A percentile compares a stretch with the other conserved stretches of the same genome.
Evolutionary conservation across 2,888 invertebrate species (phyloP).

Genomic region (Microctonus aethiopoides): DNA sequence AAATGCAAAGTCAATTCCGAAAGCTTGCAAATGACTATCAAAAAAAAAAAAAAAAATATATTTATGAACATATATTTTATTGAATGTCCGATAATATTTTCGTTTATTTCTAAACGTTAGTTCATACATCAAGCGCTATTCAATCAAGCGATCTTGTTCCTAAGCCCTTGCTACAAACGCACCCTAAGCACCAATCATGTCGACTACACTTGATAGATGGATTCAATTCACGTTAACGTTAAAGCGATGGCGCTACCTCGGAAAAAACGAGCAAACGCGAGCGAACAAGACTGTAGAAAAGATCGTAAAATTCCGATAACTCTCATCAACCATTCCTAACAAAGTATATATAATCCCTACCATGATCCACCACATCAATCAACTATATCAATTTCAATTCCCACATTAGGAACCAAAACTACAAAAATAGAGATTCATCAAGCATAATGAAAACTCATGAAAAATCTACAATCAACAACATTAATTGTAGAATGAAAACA

Average conservation of each 20-base stretch:
- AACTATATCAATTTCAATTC: not conserved
- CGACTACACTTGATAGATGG: constrained; percentile 56
- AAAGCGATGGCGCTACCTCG: constrained; percentile 43
- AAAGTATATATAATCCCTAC: not conserved
- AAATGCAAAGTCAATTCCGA: too few species aligned
- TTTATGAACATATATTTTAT: not conserved
- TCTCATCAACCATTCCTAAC: not conserved
- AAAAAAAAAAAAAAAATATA: not conserved
- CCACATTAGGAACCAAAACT: not conserved
- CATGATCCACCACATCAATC: constrained; percentile 8
- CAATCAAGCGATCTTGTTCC: constrained; percentile 61
- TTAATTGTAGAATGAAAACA: too few species aligned
- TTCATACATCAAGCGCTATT: constrained; percentile 58
- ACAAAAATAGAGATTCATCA: not conserved
- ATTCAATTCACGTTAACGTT: constrained; percentile 56
- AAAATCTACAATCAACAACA: too few species aligned
- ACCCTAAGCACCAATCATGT: constrained; percentile 58
- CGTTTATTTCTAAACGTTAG: constrained; percentile 12
- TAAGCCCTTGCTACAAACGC: constrained; percentile 55
- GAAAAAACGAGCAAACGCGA: not conserved
- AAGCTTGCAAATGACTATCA: not conserved
- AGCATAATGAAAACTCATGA: too few species aligned
- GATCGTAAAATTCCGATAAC: constrained; percentile 45
- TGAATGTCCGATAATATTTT: not conserved
- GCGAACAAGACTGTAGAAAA: constrained; percentile 7